phyloP scores from a whole-genome alignment of 2,888 invertebrate genomes.

The Catocala nupta region DNA sequence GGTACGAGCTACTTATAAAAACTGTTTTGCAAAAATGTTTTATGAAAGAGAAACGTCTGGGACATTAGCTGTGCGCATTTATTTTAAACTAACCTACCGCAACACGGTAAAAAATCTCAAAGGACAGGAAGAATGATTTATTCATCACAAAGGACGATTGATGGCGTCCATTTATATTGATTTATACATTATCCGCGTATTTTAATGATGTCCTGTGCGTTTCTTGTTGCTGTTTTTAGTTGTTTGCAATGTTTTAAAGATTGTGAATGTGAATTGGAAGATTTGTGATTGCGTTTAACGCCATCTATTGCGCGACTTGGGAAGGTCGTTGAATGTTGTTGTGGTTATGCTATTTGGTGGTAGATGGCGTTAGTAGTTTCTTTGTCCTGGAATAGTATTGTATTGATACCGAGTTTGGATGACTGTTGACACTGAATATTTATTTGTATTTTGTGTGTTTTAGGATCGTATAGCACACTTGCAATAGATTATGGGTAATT shows the following conservation, averaged over 20 bases:
- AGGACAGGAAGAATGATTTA: constrained; percentile 38
- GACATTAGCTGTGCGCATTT: constrained; percentile 34
- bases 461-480: too few species aligned
- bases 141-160: constrained; percentile 32
- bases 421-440: too few species aligned
- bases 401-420: too few species aligned
- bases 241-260: constrained; percentile 17
- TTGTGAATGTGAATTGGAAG: neutral
- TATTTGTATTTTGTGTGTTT: too few species aligned
- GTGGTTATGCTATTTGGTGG: constrained; percentile 24
- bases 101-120: constrained; percentile 24
- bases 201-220: constrained; percentile 40
- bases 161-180: constrained; percentile 30
- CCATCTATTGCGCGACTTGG: constrained; percentile 18
- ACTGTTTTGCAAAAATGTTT: constrained; percentile 25
- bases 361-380: constrained; percentile 23
- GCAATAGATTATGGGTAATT: too few species aligned
- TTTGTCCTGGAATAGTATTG: neutral
- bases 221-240: constrained; percentile 4
- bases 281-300: neutral
- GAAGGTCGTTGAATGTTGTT: accelerated
- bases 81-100: constrained; percentile 42
- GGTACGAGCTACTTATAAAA: too few species aligned
- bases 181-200: constrained; percentile 40
- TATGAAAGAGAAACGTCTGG: constrained; percentile 35